phyloP scores from a whole-genome alignment of 1,140 invertebrate species.

The Drosophila murphyi region DNA sequence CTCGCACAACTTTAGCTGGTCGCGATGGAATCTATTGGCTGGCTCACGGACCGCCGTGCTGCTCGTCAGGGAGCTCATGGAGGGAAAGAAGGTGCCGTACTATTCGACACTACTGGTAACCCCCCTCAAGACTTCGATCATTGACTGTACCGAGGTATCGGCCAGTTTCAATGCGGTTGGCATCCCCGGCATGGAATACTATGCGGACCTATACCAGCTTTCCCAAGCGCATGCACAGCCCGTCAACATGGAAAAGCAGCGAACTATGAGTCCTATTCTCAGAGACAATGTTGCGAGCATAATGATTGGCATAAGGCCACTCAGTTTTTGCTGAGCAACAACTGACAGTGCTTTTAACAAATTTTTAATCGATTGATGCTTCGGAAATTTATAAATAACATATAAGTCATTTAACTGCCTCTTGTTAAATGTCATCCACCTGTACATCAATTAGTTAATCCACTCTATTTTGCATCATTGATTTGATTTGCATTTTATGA shows the following conservation, averaged over 20 bases:
- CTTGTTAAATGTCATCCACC: no score
- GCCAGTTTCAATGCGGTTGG: slow-evolving; percentile 87
- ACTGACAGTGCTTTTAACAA: no score
- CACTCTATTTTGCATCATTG: not conserved
- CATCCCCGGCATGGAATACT: slow-evolving; percentile 87
- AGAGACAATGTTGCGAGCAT: slow-evolving; percentile 79
- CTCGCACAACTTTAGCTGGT: slow-evolving; percentile 94
- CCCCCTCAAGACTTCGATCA: slow-evolving; percentile 86
- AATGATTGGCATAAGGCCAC: slow-evolving; percentile 73
- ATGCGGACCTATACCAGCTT: slow-evolving; percentile 88
- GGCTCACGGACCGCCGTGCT: slow-evolving; percentile 89
- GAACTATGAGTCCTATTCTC: slow-evolving; percentile 74
- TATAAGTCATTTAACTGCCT: no score
- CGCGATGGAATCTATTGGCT: slow-evolving; percentile 92
- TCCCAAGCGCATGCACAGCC: slow-evolving; percentile 83
- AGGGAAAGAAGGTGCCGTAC: slow-evolving; percentile 86
- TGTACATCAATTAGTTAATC: not conserved
- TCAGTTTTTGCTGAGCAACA: slow-evolving; percentile 75
- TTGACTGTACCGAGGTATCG: slow-evolving; percentile 90
- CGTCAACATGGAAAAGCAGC: slow-evolving; percentile 72
- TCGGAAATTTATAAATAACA: no score
- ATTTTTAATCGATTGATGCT: no score
- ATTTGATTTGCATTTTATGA: slow-evolving; percentile 3
- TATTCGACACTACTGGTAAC: slow-evolving; percentile 87
- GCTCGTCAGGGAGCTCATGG: slow-evolving; percentile 89